Base-by-base conservation (phyloP, 2,113 vertebrate genomes). In the Callopanchax toddi region DNA sequence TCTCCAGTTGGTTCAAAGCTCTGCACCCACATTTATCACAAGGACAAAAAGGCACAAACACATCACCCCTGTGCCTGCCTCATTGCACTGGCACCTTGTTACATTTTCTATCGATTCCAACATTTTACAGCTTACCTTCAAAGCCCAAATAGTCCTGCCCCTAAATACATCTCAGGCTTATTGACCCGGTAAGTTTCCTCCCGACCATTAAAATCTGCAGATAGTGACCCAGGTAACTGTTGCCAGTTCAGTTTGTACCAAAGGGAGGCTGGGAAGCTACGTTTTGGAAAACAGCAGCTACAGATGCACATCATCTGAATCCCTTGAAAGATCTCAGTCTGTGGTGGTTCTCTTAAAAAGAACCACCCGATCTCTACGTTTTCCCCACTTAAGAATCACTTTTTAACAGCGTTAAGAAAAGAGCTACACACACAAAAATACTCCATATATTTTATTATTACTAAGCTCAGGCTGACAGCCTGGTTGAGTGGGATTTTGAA, bases 31-130 rank as follows among this genome's bases (percentile, higher is more conserved):
- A 44, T 18, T 44, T 44, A 44, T 44, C 42, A 44, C 42, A 44
- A 44, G 42, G 42, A 18, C n/a, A 44, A 44, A 44, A 18, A 20
- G 42, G n/a, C 42, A 44, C 42, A 44, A 44, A 44, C 42, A 44
- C 42, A 44, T 44, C 42, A 20, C n/a, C n/a, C n/a, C n/a, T 44
- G 42, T 44, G 42, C 9, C 6, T 44, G 42, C 42, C n/a, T 44
- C 42, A 44, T 20, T 44, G n/a, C n/a, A 44, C 42, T 44, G 42
- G n/a, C 42, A 20, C 42, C 42, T 44, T 44, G 42, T 44, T 44
- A 44, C 42, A 20, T 18, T 44, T 44, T 20, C 16, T 44, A 44
- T 44, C 17, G 42, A 44, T 44, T 44, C 42, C 17, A 44, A 18
- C 42, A 20, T 44, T 44, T 44, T 44, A 44, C 42, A 20, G n/a